Conservation (phyloP, 2,113 vertebrate genomes). For the Rostratula benghalensis region DNA sequence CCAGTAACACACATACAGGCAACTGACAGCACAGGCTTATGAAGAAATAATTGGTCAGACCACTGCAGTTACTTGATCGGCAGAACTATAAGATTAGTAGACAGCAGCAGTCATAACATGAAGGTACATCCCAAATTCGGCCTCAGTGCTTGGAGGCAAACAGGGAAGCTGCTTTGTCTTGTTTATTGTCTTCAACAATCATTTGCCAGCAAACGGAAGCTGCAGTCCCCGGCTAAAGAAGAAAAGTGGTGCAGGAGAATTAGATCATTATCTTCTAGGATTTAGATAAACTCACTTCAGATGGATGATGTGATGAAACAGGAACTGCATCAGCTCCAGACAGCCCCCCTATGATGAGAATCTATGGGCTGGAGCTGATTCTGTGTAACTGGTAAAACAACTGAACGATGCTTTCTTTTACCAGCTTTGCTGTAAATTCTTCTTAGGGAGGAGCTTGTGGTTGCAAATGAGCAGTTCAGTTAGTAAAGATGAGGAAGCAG, state of each 20-base stretch:
- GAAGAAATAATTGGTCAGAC: neutral
- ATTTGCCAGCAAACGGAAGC: neutral
- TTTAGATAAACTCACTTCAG: neutral
- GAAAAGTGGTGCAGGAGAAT: neutral
- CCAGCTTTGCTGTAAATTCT: neutral
- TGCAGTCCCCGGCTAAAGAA: neutral
- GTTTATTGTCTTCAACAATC: neutral
- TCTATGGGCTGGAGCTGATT: neutral
- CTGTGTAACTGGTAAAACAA: neutral
- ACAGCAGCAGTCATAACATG: neutral
- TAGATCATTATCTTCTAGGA: neutral
- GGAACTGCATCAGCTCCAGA: neutral
- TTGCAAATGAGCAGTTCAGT: neutral
- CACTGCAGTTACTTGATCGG: neutral
- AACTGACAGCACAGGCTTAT: neutral
- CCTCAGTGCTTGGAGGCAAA: neutral
- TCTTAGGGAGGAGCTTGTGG: neutral
- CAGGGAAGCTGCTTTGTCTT: neutral
- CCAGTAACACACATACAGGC: neutral
- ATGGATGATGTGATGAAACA: neutral
- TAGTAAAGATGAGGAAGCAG: neutral
- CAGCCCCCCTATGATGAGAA: neutral
- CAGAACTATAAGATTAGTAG: neutral
- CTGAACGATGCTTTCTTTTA: neutral
- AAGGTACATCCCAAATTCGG: neutral